Conservation (phyloP, 1,140 invertebrate genomes). For the Drosophila repletoides region DNA sequence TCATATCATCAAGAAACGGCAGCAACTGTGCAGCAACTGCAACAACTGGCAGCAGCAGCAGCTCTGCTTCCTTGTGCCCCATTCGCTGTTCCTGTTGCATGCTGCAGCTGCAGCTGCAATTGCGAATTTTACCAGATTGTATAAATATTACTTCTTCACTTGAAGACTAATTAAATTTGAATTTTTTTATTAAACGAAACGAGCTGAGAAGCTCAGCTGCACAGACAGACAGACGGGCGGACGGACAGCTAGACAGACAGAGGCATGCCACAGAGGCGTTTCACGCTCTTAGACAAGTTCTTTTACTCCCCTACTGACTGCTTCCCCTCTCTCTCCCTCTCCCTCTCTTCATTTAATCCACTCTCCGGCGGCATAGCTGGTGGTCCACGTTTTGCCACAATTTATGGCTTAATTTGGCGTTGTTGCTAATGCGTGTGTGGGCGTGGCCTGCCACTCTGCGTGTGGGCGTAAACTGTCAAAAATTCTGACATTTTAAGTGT, state of each 20-base stretch:
- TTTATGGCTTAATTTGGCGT: slow-evolving; percentile 79
- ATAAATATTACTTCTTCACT: slow-evolving; percentile 79
- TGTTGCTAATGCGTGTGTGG: slow-evolving; percentile 73
- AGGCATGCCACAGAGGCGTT: slow-evolving; percentile 17
- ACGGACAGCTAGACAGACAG: too few species aligned
- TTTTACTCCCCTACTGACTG: slow-evolving; percentile 28
- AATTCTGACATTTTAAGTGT: slow-evolving; percentile 74
- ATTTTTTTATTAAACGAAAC: slow-evolving; percentile 68
- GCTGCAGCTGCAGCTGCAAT: slow-evolving; percentile 61
- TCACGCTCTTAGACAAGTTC: slow-evolving; percentile 55
- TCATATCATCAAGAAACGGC: slow-evolving; percentile 35
- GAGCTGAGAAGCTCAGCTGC: slow-evolving; percentile 20
- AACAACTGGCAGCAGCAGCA: slow-evolving; percentile 6
- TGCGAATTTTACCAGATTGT: slow-evolving; percentile 72
- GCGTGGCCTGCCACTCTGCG: slow-evolving; percentile 43
- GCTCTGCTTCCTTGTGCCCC: slow-evolving; percentile 38
- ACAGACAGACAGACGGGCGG: slow-evolving; percentile 18
- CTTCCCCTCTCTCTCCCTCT: background rate
- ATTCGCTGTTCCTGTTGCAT: slow-evolving; percentile 1
- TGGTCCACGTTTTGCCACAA: slow-evolving; percentile 63
- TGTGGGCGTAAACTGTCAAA: slow-evolving; percentile 65
- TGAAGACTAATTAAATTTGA: slow-evolving; percentile 80
- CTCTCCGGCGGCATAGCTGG: slow-evolving; percentile 58
- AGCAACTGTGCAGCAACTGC: slow-evolving; percentile 2
- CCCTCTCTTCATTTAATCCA: background rate